These are phyloP conservation scores for Melanotaenia boesemani DNA, from an alignment of 2,797 vertebrate species.

Conservation along the genomic window DNA sequence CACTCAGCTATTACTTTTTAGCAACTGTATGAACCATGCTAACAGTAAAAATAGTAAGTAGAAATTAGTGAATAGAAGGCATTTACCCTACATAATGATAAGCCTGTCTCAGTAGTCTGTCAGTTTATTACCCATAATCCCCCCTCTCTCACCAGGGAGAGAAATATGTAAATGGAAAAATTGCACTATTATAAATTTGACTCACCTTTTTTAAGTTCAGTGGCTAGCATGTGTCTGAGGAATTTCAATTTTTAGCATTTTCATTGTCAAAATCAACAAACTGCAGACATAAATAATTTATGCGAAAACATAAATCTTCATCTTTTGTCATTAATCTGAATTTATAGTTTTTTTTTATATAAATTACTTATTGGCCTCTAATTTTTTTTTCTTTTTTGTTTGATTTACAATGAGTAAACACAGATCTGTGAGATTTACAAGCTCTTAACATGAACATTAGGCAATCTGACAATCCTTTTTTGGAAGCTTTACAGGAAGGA, in stretches of 20 bases:
- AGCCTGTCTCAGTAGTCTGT: neutral
- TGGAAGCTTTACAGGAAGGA: conserved; percentile 8
- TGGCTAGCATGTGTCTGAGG: neutral
- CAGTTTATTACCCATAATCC: neutral
- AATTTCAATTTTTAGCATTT: too few species aligned
- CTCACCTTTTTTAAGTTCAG: neutral
- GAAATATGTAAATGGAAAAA: neutral
- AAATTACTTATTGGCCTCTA: too few species aligned
- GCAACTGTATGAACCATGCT: neutral
- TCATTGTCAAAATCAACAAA: too few species aligned
- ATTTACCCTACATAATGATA: neutral
- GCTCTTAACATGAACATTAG: conserved; percentile 4
- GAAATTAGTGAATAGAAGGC: neutral
- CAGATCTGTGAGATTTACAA: conserved; percentile 12
- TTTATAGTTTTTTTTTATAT: neutral
- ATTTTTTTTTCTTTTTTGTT: neutral
- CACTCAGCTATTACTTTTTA: too few species aligned
- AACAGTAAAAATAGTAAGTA: neutral
- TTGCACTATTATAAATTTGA: neutral
- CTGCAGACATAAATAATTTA: too few species aligned
- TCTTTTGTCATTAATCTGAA: neutral
- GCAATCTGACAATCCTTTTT: conserved; percentile 12
- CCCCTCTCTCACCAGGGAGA: neutral
- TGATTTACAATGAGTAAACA: conserved; percentile 4
- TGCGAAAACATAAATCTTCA: neutral